phyloP scores from a whole-genome alignment of 2,888 invertebrate genomes.

The Dynastes grantii region DNA sequence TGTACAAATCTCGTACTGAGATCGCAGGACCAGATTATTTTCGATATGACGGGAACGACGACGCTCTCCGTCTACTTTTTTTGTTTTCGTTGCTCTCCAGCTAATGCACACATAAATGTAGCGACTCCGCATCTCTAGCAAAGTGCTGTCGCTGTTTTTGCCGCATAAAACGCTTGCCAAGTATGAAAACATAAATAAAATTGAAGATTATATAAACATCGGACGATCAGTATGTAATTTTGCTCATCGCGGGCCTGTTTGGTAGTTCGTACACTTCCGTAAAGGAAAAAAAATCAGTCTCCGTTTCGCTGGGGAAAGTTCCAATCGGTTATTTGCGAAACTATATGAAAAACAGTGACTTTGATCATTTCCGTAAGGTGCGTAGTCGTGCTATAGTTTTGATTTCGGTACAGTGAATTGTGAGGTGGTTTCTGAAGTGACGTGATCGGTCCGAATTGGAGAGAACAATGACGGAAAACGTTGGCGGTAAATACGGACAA shows the following conservation, averaged over 20 bases:
- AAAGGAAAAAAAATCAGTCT: background rate
- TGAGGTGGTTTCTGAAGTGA: background rate
- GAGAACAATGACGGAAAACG: constrained; percentile 47
- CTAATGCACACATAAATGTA: background rate
- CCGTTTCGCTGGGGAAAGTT: background rate
- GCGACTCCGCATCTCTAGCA: background rate
- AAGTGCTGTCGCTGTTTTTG: constrained; percentile 23
- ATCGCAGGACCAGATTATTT: background rate
- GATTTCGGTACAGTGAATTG: no score
- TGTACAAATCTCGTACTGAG: background rate
- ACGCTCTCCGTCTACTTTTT: constrained; percentile 5
- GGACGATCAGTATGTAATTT: constrained; percentile 53
- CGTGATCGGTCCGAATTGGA: background rate
- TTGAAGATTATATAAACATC: constrained; percentile 61
- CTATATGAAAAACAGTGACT: no score
- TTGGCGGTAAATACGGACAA: constrained; percentile 73
- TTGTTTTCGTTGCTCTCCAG: constrained; percentile 2
- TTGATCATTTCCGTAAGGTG: no score
- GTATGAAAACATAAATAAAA: constrained; percentile 50
- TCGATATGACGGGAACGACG: background rate
- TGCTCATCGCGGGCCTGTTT: background rate
- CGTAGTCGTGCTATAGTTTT: no score
- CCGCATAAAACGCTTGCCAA: constrained; percentile 44
- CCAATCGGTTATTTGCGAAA: no score
- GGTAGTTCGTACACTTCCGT: background rate